Evolutionary conservation across 2,113 vertebrate species (phyloP).

Genomic region (Hypocryptadius cinnamomeus): DNA sequence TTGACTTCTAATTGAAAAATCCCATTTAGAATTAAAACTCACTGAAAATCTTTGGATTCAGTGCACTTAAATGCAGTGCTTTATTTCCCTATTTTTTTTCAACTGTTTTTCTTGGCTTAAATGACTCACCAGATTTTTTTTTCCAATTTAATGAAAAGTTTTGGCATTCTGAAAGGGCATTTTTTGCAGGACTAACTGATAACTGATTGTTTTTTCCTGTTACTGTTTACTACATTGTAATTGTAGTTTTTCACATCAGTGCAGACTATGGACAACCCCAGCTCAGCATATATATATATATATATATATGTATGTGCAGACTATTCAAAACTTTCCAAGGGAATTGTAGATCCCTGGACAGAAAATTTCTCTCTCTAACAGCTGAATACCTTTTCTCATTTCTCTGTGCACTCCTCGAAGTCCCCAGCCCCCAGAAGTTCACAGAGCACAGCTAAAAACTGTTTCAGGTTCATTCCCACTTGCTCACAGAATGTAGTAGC

Average conservation of each 20-base stretch:
- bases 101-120: constrained; percentile 39
- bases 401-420: not conserved
- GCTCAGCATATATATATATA: not conserved
- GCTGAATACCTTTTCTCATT: not conserved
- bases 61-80: not conserved
- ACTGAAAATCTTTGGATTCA: not conserved
- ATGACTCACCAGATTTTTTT: constrained; percentile 13
- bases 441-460: not conserved
- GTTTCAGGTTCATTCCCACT: not conserved
- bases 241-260: not conserved
- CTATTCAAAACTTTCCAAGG: not conserved
- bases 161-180: constrained; percentile 23
- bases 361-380: not conserved
- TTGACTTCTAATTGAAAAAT: not conserved
- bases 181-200: not conserved
- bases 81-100: not conserved
- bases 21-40: not conserved
- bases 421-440: not conserved
- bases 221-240: not conserved
- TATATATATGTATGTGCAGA: not conserved
- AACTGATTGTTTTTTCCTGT: not conserved
- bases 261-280: not conserved
- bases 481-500: not conserved
- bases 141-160: constrained; percentile 10
- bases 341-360: not conserved